These are phyloP conservation scores for Whitmania pigra DNA, from an alignment of 1,140 invertebrate species.

Conservation along the genomic window DNA sequence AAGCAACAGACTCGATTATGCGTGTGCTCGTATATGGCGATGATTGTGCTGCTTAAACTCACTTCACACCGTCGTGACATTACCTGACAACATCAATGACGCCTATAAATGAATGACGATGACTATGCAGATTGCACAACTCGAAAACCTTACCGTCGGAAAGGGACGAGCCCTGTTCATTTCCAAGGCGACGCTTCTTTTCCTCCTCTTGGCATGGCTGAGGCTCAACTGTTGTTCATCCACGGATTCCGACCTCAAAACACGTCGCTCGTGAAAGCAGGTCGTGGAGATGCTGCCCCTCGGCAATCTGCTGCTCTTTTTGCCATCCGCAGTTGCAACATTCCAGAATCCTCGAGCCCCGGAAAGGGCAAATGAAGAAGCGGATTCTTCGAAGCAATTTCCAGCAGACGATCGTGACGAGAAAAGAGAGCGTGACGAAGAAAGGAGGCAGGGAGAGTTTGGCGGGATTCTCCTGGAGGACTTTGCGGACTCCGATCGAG, in stretches of 20 bases:
- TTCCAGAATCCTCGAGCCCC: too few species aligned
- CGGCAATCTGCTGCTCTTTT: too few species aligned
- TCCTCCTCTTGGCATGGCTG: background rate
- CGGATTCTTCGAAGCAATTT: background rate
- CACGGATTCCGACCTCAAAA: background rate
- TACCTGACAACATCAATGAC: too few species aligned
- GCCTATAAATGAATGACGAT: too few species aligned
- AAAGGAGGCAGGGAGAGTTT: background rate
- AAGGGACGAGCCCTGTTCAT: background rate
- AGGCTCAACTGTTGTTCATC: constrained; percentile 6
- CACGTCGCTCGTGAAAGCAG: background rate
- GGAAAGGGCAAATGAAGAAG: background rate
- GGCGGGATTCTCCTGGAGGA: background rate
- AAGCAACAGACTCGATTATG: too few species aligned
- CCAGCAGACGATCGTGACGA: background rate
- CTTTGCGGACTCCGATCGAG: background rate
- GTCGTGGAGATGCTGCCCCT: background rate
- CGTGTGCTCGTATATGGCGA: too few species aligned
- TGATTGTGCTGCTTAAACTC: too few species aligned
- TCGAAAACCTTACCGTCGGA: background rate
- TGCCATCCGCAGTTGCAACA: too few species aligned
- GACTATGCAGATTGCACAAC: background rate
- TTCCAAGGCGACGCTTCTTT: background rate
- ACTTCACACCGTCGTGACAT: too few species aligned
- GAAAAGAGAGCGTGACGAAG: background rate